A percentile compares a stretch with the other conserved stretches of the same genome.
Evolutionary conservation across 2,797 vertebrate genomes (phyloP).

Genomic region (Ficedula albicollis): DNA sequence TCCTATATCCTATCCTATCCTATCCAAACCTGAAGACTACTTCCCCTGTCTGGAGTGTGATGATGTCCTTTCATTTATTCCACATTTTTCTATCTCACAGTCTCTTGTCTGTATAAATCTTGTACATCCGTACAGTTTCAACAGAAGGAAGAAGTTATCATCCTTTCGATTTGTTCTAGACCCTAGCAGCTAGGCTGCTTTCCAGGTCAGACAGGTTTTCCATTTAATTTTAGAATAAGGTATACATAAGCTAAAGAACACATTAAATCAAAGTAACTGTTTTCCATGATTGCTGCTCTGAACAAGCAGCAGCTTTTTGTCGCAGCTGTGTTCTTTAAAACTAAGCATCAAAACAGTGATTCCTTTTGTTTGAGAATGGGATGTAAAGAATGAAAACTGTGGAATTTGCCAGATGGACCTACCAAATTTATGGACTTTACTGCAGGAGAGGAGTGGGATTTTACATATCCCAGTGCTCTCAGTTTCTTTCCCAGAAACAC

Average conservation of each 20-base stretch:
- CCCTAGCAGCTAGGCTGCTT: not conserved
- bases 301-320: not conserved
- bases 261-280: not conserved
- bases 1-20: no score
- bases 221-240: not conserved
- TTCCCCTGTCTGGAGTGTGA: not conserved
- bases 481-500: not conserved
- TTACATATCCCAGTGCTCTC: not conserved
- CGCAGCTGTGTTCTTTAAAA: not conserved
- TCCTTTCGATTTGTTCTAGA: not conserved
- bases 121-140: not conserved
- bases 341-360: not conserved
- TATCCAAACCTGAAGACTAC: not conserved
- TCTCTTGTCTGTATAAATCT: not conserved
- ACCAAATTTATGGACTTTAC: not conserved
- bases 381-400: not conserved
- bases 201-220: not conserved
- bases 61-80: not conserved
- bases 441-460: not conserved
- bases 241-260: not conserved
- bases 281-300: not conserved
- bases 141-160: not conserved
- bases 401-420: not conserved
- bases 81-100: not conserved
- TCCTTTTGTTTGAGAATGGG: not conserved